Evolutionary conservation across 2,797 vertebrate genomes (phyloP), one percentile per base, ranked within the genome.

Genomic region (Sebastes umbrosus): DNA sequence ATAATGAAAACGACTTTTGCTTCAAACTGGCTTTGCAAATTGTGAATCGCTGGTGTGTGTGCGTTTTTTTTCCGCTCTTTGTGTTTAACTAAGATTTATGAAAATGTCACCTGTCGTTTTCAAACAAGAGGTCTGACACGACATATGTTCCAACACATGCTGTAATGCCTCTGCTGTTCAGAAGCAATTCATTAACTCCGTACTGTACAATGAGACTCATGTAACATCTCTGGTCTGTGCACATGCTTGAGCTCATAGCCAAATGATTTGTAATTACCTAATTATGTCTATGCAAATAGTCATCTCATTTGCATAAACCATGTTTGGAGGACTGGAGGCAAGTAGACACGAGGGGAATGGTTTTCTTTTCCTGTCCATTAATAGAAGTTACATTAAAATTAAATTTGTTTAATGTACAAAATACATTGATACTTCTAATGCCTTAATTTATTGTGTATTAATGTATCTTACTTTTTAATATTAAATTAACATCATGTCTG

Each of bases 231-330:
- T 92, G 93, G 90, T 96, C 94, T 93, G 90, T 93, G 95, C 95
- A 94, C 96, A 96, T 93, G 95, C 96, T 95, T 90, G 87, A 95
- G 94, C 96, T 96, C 95, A 93, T 94, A 96, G 96, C 95, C 96
- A 96, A 96, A 96, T 95, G 96, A 96, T 96, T 97, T 96, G 95
- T 96, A 97, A 97, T 97, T 96, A 96, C 96, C 96, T 97, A 96
- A 97, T 97, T 97, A 97, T 95, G 93, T 94, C 95, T 96, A 96
- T 96, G 96, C 96, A 97, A 96, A 97, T 96, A 97, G 95, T 91
- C 91, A 88, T 91, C 94, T 96, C 87, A 95, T 97, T 96, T 96
- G 93, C 96, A 96, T 96, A 95, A 95, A 93, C 90, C 93, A 90
- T 93, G 95, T 95, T 95, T 91, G 82, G 83, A 89, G 89, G 79